A percentile compares a stretch with the other conserved stretches of the same genome.
Evolutionary conservation across 2,797 vertebrate species (phyloP).

Genomic region (Perdix hodgsoniae): DNA sequence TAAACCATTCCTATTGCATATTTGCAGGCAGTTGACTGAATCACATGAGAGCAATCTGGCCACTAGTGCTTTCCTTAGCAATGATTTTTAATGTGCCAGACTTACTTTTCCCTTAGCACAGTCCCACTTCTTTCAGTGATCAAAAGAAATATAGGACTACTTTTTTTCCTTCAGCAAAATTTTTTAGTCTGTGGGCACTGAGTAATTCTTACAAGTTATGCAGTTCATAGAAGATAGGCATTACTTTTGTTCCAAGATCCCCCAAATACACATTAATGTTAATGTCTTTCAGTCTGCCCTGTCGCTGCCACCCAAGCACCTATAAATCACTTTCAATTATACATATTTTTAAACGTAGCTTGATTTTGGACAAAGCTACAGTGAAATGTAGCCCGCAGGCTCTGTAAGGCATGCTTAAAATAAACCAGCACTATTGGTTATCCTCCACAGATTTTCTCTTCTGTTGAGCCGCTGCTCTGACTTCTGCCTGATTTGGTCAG

Average conservation of each 20-base stretch:
- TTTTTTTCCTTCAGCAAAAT: neutral
- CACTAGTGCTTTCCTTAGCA: constrained; percentile 22
- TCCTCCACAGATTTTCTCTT: neutral
- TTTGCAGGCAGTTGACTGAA: constrained; percentile 33
- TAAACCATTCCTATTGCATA: constrained; percentile 38
- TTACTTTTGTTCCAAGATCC: neutral
- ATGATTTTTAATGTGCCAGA: constrained; percentile 8
- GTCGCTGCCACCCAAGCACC: neutral
- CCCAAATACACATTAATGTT: neutral
- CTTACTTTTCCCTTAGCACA: neutral
- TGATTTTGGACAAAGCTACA: neutral
- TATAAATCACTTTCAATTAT: neutral
- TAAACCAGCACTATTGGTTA: neutral
- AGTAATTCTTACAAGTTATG: neutral
- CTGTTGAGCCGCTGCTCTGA: neutral
- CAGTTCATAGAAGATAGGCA: neutral
- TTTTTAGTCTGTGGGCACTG: neutral
- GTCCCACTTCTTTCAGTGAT: constrained; percentile 13
- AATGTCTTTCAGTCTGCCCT: neutral
- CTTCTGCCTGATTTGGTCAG: neutral
- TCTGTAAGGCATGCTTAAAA: neutral
- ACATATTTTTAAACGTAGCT: neutral
- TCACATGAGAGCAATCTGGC: constrained; percentile 29
- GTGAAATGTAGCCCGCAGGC: neutral
- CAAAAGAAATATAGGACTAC: neutral